These are phyloP conservation scores for Noctilio leporinus DNA, from an alignment of 2,113 vertebrate species.

Conservation along the genomic window DNA sequence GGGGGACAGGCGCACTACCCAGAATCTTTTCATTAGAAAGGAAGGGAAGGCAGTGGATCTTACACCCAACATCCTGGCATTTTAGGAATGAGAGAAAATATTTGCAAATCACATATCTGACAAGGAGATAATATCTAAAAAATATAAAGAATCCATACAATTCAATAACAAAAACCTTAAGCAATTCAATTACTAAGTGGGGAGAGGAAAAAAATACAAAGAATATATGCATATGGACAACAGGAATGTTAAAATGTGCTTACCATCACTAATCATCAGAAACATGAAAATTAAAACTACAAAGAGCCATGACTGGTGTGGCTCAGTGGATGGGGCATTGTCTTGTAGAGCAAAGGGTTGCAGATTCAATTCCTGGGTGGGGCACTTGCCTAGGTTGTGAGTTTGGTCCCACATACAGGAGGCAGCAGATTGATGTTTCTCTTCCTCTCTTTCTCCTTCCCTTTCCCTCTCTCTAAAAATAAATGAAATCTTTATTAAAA, in stretches of 20 bases:
- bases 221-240: background rate
- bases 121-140: background rate
- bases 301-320: no score
- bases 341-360: no score
- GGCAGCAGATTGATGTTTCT: no score
- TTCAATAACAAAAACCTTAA: background rate
- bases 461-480: no score
- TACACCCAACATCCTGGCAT: background rate
- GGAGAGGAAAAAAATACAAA: background rate
- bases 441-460: no score
- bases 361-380: no score
- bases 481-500: no score
- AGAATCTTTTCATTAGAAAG: background rate
- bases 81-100: background rate
- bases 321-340: no score
- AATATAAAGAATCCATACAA: background rate
- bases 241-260: background rate
- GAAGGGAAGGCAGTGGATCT: background rate
- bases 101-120: background rate
- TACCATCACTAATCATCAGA: background rate
- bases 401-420: no score
- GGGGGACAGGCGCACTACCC: background rate
- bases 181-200: background rate
- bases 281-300: background rate
- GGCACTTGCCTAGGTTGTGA: no score